These are phyloP conservation scores for Macrobrachium nipponense DNA, from an alignment of 1,140 invertebrate species.

Conservation along the genomic window DNA sequence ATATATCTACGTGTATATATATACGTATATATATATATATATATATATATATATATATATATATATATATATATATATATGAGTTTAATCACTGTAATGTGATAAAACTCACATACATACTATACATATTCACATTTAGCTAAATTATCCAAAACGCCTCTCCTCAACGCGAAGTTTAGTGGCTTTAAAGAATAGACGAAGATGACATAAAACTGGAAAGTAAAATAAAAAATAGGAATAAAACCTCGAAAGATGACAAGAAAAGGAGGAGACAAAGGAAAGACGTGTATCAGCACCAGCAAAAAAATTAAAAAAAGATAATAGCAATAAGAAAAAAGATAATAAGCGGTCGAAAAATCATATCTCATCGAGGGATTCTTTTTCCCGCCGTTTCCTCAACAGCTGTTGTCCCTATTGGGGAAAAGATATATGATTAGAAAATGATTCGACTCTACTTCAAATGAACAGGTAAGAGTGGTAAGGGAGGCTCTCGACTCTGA, in stretches of 20 bases:
- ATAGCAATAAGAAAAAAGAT: neutral
- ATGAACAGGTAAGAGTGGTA: too few species aligned
- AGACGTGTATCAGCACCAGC: neutral
- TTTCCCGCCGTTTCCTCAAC: too few species aligned
- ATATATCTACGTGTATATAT: neutral
- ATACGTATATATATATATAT: slow-evolving; percentile 3
- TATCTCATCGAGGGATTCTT: too few species aligned
- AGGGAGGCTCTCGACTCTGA: too few species aligned
- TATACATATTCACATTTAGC: neutral
- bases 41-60: neutral
- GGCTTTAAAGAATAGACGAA: too few species aligned
- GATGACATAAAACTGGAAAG: neutral
- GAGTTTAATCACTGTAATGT: too few species aligned
- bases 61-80: neutral
- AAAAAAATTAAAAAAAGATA: slow-evolving; percentile 2
- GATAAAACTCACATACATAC: neutral
- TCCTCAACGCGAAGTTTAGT: too few species aligned
- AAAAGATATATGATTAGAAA: too few species aligned
- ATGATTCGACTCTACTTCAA: too few species aligned
- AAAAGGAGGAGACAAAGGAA: neutral
- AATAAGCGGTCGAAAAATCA: neutral
- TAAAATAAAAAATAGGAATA: neutral
- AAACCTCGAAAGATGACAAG: neutral
- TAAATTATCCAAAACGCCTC: too few species aligned
- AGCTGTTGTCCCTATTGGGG: too few species aligned